These are phyloP conservation scores for Rhynchonycteris naso DNA, from an alignment of 2,797 vertebrate species.

Conservation along the genomic window DNA sequence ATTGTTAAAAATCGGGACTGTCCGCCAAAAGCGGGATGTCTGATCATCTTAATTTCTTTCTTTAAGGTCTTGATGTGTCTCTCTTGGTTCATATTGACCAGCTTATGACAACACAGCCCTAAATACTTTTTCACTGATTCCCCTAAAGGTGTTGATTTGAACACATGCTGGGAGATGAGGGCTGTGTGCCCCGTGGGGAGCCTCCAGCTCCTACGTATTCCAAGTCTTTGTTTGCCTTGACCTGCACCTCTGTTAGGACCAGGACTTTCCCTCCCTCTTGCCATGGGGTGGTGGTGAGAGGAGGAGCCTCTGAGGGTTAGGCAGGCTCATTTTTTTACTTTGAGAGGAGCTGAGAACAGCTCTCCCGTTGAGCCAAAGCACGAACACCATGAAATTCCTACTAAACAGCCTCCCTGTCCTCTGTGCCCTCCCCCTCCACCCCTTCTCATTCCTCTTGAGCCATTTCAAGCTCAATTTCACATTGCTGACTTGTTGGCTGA, in stretches of 20 bases:
- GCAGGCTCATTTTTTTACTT: neutral
- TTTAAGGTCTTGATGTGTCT: no score
- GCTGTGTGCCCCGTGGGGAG: accelerated
- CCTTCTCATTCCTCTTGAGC: no score
- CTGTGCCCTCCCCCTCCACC: accelerated
- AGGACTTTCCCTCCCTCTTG: neutral
- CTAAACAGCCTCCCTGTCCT: accelerated
- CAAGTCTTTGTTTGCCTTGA: neutral
- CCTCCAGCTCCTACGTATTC: neutral
- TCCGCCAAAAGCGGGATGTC: no score
- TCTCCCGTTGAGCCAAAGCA: neutral
- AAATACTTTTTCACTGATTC: neutral
- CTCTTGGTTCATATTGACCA: neutral
- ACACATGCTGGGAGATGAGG: accelerated
- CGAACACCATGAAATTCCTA: accelerated
- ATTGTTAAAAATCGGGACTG: no score
- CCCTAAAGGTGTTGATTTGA: accelerated
- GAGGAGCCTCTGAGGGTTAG: neutral
- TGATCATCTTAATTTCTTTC: no score
- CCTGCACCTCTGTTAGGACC: neutral
- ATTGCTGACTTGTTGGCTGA: neutral
- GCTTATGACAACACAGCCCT: neutral
- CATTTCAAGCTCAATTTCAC: neutral
- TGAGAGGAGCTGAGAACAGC: neutral
- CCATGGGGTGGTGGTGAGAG: neutral